Evolutionary conservation across 2,113 vertebrate genomes (phyloP).

Genomic region (Coptodon rendalli): DNA sequence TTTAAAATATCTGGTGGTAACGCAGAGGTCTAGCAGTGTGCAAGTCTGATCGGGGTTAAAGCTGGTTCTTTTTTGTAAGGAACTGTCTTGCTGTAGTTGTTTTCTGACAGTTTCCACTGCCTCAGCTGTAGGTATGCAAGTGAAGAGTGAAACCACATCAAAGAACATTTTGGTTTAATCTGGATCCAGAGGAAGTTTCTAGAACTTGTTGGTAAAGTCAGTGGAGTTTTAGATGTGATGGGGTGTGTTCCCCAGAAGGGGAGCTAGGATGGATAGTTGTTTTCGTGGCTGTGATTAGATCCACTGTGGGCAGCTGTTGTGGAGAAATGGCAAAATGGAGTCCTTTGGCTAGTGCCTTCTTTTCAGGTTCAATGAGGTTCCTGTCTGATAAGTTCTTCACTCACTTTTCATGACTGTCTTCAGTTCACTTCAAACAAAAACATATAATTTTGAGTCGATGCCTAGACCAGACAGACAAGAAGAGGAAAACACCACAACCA

Average conservation of each 20-base stretch:
- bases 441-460: fast-evolving
- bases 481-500: not conserved
- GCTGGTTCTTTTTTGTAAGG: not conserved
- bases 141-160: not conserved
- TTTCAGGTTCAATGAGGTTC: not conserved
- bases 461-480: not conserved
- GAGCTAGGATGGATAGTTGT: not conserved
- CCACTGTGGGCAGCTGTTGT: not conserved
- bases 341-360: not conserved
- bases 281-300: not conserved
- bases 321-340: not conserved
- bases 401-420: not conserved
- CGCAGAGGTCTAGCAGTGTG: not conserved
- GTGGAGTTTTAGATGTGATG: fast-evolving
- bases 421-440: not conserved
- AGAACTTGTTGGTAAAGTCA: not conserved
- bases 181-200: not conserved
- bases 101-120: not conserved
- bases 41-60: not conserved
- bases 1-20: not conserved
- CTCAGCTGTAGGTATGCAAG: not conserved
- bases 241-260: not conserved
- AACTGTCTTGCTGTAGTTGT: fast-evolving
- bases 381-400: not conserved
- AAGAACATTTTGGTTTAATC: not conserved